These are phyloP conservation scores for Thalpophila matura DNA, from an alignment of 2,888 invertebrate genomes.

Conservation along the genomic window DNA sequence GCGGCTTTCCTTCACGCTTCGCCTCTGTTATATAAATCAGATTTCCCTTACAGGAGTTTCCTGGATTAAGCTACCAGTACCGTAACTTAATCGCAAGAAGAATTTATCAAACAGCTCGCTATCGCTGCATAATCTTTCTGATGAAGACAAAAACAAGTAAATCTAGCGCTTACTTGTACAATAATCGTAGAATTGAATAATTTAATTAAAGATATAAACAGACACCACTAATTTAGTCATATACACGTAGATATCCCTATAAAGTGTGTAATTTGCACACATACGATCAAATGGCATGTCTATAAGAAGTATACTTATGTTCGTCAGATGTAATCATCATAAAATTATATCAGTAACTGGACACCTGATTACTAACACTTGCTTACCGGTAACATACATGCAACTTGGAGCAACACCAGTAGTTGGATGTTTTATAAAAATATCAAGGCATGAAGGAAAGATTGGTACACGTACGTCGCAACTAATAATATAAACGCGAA, in stretches of 20 bases:
- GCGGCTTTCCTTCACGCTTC: no score
- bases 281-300: slow-evolving; percentile 40
- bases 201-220: slow-evolving; percentile 1
- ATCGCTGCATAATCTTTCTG: not conserved
- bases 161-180: no score
- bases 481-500: not conserved
- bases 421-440: not conserved
- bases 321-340: slow-evolving; percentile 44
- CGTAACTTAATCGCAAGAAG: slow-evolving; percentile 22
- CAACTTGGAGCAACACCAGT: slow-evolving; percentile 18
- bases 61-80: slow-evolving; percentile 25
- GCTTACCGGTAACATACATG: slow-evolving; percentile 22
- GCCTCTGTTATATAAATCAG: no score
- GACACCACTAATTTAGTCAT: slow-evolving; percentile 25
- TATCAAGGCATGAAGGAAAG: not conserved
- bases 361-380: slow-evolving; percentile 44
- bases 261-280: slow-evolving; percentile 41
- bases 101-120: slow-evolving; percentile 25
- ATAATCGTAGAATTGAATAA: not conserved
- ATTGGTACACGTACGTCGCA: not conserved
- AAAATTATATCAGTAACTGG: slow-evolving; percentile 53
- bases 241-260: not conserved
- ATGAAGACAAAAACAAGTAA: not conserved
- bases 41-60: slow-evolving; percentile 34
- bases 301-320: slow-evolving; percentile 27